Percentiles rank a stretch among this genome's conserved stretches.
These are phyloP conservation scores for Bryconaethiops microstoma DNA, from an alignment of 2,797 vertebrate species.

Conservation along the genomic window DNA sequence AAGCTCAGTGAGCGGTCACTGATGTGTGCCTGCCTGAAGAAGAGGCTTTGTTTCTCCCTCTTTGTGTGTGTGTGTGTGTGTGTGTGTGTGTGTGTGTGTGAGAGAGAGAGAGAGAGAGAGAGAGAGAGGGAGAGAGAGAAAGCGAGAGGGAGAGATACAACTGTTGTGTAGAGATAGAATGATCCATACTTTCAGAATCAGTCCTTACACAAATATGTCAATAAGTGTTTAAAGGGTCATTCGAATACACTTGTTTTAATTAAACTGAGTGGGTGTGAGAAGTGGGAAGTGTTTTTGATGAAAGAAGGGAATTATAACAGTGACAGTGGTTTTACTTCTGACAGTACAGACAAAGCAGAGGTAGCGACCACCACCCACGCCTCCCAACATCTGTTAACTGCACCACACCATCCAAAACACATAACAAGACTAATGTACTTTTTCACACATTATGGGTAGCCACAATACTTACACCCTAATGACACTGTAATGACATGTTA, in stretches of 20 bases:
- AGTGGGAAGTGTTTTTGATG: too few species aligned
- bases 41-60: slow-evolving; percentile 53
- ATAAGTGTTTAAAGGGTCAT: too few species aligned
- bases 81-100: too few species aligned
- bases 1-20: slow-evolving; percentile 51
- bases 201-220: neutral
- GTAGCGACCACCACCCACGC: neutral
- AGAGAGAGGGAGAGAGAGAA: slow-evolving; percentile 7
- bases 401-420: neutral
- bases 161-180: neutral
- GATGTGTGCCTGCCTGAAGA: slow-evolving; percentile 56
- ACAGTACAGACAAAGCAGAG: neutral
- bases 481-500: neutral
- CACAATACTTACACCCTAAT: neutral
- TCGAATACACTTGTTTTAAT: too few species aligned
- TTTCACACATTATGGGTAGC: neutral
- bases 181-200: neutral
- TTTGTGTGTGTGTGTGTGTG: too few species aligned
- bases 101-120: too few species aligned
- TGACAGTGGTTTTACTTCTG: neutral
- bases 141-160: neutral
- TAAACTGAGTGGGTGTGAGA: too few species aligned
- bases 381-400: neutral
- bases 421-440: neutral
- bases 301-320: too few species aligned